These are phyloP conservation scores for Apamea crenata DNA, from an alignment of 2,888 invertebrate genomes.

Conservation along the genomic window DNA sequence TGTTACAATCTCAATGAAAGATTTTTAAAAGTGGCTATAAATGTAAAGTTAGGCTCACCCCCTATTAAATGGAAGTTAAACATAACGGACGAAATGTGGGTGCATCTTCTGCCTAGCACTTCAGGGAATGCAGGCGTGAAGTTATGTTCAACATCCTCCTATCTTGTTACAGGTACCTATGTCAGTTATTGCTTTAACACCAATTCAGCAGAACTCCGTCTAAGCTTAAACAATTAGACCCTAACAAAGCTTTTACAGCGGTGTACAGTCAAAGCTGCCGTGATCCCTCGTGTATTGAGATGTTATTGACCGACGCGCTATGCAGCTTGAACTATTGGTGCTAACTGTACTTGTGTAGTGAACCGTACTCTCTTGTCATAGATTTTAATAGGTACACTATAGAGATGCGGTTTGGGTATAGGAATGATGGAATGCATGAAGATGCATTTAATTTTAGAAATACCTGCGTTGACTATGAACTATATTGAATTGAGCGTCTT, in stretches of 20 bases:
- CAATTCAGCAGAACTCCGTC: not conserved
- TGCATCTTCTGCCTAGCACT: no score
- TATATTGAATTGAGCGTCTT: no score
- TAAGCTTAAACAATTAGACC: not conserved
- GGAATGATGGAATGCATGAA: not conserved
- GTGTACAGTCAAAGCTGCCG: not conserved
- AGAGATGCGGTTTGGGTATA: not conserved
- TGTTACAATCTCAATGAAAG: no score
- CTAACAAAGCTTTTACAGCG: not conserved
- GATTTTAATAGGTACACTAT: not conserved
- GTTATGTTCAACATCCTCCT: not conserved
- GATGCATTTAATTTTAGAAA: not conserved
- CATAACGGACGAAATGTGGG: no score
- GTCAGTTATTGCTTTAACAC: not conserved
- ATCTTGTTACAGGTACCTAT: not conserved
- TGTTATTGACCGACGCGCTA: not conserved
- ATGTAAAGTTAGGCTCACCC: not conserved
- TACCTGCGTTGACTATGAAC: not conserved
- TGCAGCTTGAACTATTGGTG: not conserved
- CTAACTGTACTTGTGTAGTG: not conserved
- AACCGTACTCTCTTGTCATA: not conserved
- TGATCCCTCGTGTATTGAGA: slow-evolving; percentile 4
- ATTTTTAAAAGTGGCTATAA: no score
- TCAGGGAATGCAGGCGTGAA: not conserved
- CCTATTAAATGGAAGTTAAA: no score